Conservation (phyloP, 2,888 invertebrate species). For the Eristalis tenax region DNA sequence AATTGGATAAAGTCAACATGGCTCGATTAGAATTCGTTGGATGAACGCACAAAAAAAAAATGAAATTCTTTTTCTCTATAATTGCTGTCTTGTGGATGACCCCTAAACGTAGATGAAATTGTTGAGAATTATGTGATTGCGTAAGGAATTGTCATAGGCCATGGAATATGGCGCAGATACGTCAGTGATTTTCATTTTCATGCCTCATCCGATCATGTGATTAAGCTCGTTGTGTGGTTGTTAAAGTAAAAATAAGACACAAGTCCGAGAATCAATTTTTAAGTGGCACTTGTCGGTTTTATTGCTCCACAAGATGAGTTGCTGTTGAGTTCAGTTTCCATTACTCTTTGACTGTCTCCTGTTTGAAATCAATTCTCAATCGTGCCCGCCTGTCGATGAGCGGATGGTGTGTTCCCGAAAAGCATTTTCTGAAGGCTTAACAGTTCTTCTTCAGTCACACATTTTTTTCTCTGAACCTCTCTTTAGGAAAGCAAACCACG, state of each 20-base stretch:
- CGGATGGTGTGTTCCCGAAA: too few relatives aligned
- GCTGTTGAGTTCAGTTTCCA: too few relatives aligned
- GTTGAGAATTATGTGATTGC: background rate
- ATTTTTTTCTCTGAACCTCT: too few relatives aligned
- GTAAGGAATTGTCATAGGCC: background rate
- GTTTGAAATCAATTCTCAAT: too few relatives aligned
- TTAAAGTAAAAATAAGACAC: background rate
- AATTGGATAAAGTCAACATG: conserved; percentile 68
- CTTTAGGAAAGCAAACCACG: background rate
- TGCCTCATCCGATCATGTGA: background rate
- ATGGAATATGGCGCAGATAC: background rate
- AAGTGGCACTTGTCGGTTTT: background rate
- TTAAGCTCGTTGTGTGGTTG: background rate
- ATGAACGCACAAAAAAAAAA: background rate
- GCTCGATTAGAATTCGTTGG: conserved; percentile 40
- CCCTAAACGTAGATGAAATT: background rate
- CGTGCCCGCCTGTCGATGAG: too few relatives aligned
- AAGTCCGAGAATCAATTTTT: background rate
- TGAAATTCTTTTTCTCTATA: background rate
- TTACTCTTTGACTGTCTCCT: too few relatives aligned
- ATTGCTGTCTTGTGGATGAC: background rate
- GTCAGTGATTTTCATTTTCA: background rate
- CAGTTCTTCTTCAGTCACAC: too few relatives aligned
- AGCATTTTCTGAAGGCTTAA: too few relatives aligned
- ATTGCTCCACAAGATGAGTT: background rate